These are phyloP conservation scores for Lepilemur septentrionalis DNA, from an alignment of 2,797 vertebrate genomes.

Conservation along the genomic window DNA sequence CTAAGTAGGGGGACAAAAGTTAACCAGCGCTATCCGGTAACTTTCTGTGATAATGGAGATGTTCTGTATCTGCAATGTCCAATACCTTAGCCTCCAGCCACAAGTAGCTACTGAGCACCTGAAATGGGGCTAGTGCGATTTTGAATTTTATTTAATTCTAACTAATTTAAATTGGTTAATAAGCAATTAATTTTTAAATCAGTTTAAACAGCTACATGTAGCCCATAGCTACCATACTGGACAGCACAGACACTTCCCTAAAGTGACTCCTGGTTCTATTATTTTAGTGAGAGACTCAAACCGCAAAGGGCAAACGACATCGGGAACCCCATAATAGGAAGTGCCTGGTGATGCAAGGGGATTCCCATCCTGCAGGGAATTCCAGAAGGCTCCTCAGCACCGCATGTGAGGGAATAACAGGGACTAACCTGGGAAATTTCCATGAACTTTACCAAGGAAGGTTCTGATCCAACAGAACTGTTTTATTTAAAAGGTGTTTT, in stretches of 20 bases:
- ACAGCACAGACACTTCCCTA: not conserved
- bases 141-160: not conserved
- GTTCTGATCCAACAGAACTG: constrained; percentile 34
- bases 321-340: constrained; percentile 47
- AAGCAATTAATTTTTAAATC: not conserved
- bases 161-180: not conserved
- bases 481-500: constrained; percentile 72
- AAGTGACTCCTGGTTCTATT: constrained; percentile 45
- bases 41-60: not conserved
- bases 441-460: constrained; percentile 66
- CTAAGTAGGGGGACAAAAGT: not conserved
- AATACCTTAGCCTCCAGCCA: not conserved
- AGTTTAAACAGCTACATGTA: not conserved
- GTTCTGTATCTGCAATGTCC: not conserved
- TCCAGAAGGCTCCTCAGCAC: constrained; percentile 53
- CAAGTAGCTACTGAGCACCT: not conserved
- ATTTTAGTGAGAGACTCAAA: constrained; percentile 54
- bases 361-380: constrained; percentile 70
- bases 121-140: not conserved
- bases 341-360: constrained; percentile 52
- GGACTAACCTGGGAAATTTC: constrained; percentile 78
- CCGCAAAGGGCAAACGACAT: constrained; percentile 37
- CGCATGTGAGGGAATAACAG: constrained; percentile 50
- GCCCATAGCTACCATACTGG: not conserved
- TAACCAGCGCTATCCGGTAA: not conserved